Percentiles rank a stretch among this genome's conserved stretches.
Conservation (phyloP, 2,113 vertebrate species). For the Pelmatolapia mariae region DNA sequence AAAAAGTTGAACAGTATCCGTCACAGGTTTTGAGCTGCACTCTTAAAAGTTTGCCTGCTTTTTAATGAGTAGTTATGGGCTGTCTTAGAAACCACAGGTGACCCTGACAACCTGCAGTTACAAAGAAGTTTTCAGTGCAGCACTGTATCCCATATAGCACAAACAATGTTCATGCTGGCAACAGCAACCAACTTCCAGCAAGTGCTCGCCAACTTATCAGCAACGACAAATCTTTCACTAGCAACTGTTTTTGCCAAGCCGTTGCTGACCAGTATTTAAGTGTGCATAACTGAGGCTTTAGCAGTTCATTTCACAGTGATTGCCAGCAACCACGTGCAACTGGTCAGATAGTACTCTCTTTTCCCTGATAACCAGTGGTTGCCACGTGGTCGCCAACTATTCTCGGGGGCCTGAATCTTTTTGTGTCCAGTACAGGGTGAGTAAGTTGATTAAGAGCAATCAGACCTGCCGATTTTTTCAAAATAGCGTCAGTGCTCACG, state of each 20-base stretch:
- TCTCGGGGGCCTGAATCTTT: background rate
- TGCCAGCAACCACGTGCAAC: background rate
- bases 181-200: background rate
- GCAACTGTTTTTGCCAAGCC: background rate
- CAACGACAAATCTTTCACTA: background rate
- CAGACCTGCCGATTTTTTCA: background rate
- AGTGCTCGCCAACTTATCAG: background rate
- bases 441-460: conserved; percentile 49
- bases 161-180: background rate
- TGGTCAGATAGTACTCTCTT: background rate
- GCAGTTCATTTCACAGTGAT: background rate
- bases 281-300: background rate
- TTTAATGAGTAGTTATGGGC: background rate
- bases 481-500: background rate
- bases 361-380: background rate
- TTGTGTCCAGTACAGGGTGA: conserved; percentile 28
- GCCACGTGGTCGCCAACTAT: background rate
- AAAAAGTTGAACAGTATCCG: background rate
- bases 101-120: background rate
- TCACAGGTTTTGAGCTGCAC: background rate
- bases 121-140: background rate
- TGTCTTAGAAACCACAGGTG: background rate
- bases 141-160: background rate
- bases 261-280: background rate
- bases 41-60: background rate